Evolutionary conservation across 1,140 invertebrate genomes (phyloP).

Genomic region (Melitaea cinxia): DNA sequence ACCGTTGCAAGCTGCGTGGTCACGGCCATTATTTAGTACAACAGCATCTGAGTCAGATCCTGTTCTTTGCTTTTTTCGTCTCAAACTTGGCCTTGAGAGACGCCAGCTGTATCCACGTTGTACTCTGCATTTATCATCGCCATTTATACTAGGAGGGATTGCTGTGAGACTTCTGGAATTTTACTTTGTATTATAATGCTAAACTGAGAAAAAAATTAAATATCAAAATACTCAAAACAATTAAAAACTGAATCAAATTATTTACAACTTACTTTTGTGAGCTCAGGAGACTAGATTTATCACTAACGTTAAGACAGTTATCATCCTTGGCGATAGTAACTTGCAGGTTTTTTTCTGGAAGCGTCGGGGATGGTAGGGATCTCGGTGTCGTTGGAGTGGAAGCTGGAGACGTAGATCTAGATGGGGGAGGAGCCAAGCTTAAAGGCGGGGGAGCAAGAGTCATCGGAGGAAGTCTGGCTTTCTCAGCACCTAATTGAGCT

Average conservation of each 20-base stretch:
- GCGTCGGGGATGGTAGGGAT: constrained; percentile 63
- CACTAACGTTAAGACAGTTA: constrained; percentile 70
- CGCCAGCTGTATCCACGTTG: constrained; percentile 87
- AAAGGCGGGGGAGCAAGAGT: constrained; percentile 62
- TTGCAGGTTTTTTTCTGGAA: constrained; percentile 78
- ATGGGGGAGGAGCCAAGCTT: constrained; percentile 60
- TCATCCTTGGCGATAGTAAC: constrained; percentile 72
- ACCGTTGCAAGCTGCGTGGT: constrained; percentile 88
- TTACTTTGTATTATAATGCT: neutral
- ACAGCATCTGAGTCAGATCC: constrained; percentile 83
- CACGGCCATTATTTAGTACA: constrained; percentile 86
- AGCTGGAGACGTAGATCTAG: constrained; percentile 54
- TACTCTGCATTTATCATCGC: constrained; percentile 81
- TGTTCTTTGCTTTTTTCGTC: constrained; percentile 83
- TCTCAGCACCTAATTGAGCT: constrained; percentile 70
- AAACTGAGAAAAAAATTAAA: no score
- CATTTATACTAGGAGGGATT: constrained; percentile 49
- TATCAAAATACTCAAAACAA: no score
- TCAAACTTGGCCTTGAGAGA: constrained; percentile 85
- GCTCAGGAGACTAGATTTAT: constrained; percentile 76
- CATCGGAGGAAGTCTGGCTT: constrained; percentile 71
- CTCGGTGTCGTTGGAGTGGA: constrained; percentile 60
- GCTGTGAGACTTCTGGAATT: constrained; percentile 57
- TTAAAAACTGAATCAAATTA: neutral
- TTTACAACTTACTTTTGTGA: constrained; percentile 72